phyloP scores from a whole-genome alignment of 2,888 invertebrate genomes.

The Petrolisthes cinctipes region DNA sequence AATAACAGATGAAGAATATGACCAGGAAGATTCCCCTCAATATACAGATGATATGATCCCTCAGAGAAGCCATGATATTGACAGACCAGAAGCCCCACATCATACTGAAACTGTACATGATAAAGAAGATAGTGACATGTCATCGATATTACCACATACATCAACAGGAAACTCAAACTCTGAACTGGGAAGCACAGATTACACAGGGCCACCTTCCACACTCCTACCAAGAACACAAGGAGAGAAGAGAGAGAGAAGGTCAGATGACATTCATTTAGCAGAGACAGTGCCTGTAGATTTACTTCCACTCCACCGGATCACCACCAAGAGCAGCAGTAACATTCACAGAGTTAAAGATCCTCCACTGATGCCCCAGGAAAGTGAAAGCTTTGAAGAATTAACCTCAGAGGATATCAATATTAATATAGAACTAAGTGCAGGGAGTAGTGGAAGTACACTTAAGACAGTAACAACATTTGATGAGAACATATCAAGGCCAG shows the following conservation, averaged over 20 bases:
- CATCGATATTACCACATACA: no score
- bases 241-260: not conserved
- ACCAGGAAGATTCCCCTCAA: no score
- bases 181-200: not conserved
- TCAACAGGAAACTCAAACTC: not conserved
- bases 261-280: constrained; percentile 24
- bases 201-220: not conserved
- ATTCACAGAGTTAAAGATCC: not conserved
- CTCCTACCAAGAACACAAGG: not conserved
- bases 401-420: constrained; percentile 28
- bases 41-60: no score
- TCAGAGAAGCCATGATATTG: no score
- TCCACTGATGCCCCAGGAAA: not conserved
- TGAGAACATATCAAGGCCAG: not conserved
- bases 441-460: constrained; percentile 10
- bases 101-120: no score
- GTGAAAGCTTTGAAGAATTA: not conserved
- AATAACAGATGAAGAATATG: no score
- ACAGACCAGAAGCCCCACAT: no score
- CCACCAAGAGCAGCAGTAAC: no score
- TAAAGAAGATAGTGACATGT: no score
- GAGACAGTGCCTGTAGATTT: constrained; percentile 36
- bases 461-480: not conserved
- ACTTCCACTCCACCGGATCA: not conserved
- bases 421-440: constrained; percentile 19